A percentile compares a stretch with the other conserved stretches of the same genome.
Conservation (phyloP, 2,888 invertebrate genomes). For the Stramonita haemastoma region DNA sequence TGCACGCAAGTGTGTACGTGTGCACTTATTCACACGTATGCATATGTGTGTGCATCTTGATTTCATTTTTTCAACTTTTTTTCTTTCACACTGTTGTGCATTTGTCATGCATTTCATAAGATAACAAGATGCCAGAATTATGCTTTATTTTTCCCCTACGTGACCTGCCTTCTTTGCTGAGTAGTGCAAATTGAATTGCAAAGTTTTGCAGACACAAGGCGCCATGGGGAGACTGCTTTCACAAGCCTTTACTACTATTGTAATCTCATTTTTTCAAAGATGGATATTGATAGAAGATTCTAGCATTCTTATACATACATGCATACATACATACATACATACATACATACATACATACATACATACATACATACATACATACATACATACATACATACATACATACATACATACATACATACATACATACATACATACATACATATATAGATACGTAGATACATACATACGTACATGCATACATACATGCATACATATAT, state of each 20-base stretch:
- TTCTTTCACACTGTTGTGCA: background rate
- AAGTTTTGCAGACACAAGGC: background rate
- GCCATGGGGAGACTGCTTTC: background rate
- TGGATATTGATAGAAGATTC: background rate
- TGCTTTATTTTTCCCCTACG: background rate
- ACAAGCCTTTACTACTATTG: background rate
- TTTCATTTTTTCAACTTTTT: background rate
- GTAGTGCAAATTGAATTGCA: background rate
- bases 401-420: too few species aligned
- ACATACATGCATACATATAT: too few species aligned
- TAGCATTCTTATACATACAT: background rate
- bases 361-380: background rate
- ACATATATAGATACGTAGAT: too few species aligned
- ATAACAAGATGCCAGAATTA: background rate
- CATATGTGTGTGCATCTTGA: background rate
- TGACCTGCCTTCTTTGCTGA: background rate
- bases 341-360: constrained; percentile 8
- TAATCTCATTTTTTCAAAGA: background rate
- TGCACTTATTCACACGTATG: background rate
- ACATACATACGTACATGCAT: too few species aligned
- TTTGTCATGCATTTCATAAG: background rate
- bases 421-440: too few species aligned
- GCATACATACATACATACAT: background rate
- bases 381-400: background rate
- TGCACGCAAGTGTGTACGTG: background rate